phyloP scores from a whole-genome alignment of 2,888 invertebrate genomes.

The Ligdia adustata region DNA sequence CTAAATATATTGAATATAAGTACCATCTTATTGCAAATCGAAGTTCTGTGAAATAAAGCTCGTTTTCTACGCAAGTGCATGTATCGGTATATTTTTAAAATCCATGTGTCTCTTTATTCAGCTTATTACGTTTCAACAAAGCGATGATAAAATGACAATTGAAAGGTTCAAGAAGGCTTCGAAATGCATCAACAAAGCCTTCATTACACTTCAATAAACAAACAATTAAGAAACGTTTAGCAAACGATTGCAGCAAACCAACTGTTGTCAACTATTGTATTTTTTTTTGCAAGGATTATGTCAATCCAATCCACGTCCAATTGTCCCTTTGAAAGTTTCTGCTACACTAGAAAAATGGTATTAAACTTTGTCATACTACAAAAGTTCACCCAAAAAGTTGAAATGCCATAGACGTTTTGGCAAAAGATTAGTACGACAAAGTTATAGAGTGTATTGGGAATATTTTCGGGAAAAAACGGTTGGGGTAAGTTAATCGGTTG shows the following conservation, averaged over 20 bases:
- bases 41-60: no score
- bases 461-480: constrained; percentile 4
- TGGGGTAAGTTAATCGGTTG: constrained; percentile 48
- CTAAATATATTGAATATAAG: no score
- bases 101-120: no score
- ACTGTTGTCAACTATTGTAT: constrained; percentile 44
- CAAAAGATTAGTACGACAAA: not conserved
- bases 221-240: constrained; percentile 50
- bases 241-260: constrained; percentile 48
- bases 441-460: not conserved
- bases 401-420: no score
- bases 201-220: constrained; percentile 45
- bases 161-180: not conserved
- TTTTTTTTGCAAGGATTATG: constrained; percentile 65
- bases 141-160: constrained; percentile 1
- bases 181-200: constrained; percentile 29
- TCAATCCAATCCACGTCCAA: constrained; percentile 59
- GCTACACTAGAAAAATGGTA: not conserved
- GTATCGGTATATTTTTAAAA: no score
- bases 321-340: constrained; percentile 19
- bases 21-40: no score
- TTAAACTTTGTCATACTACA: constrained; percentile 7
- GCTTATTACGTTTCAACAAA: not conserved
- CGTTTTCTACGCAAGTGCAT: no score
- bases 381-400: not conserved